A percentile compares a stretch with the other conserved stretches of the same genome.
These are phyloP conservation scores for Argyrosomus regius DNA, from an alignment of 2,797 vertebrate genomes.

Conservation along the genomic window DNA sequence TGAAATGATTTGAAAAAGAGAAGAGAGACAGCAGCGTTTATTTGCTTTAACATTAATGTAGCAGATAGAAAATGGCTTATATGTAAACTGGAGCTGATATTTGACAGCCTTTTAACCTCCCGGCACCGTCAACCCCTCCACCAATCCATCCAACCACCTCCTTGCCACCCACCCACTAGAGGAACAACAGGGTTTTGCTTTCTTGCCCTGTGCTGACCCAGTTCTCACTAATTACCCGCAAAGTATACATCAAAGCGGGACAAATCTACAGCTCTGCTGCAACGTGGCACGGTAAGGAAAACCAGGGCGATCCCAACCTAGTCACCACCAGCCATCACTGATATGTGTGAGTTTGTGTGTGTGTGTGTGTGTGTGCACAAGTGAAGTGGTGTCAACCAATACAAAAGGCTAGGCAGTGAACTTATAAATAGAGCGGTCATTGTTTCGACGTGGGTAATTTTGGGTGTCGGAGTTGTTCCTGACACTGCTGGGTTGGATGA, in stretches of 20 bases:
- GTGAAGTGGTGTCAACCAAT: constrained; percentile 52
- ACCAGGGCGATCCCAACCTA: constrained; percentile 55
- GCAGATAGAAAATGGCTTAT: constrained; percentile 62
- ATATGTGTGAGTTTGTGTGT: constrained; percentile 24
- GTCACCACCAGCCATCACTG: constrained; percentile 44
- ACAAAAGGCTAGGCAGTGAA: constrained; percentile 77
- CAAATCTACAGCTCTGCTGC: constrained; percentile 74
- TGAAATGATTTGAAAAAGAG: constrained; percentile 50
- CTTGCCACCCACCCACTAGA: constrained; percentile 68
- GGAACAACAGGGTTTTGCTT: constrained; percentile 77
- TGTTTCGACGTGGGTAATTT: constrained; percentile 84
- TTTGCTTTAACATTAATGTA: constrained; percentile 65
- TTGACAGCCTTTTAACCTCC: constrained; percentile 78
- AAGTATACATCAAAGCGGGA: constrained; percentile 85
- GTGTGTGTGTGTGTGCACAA: constrained; percentile 1
- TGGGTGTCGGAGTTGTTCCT: constrained; percentile 74
- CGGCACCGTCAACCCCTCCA: constrained; percentile 30
- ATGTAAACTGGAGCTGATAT: constrained; percentile 70
- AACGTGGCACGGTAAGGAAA: constrained; percentile 63
- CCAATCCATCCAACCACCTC: constrained; percentile 34
- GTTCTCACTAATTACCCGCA: constrained; percentile 85
- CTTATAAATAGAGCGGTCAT: constrained; percentile 81
- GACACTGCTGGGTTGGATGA: constrained; percentile 55
- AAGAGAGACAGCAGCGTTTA: constrained; percentile 63
- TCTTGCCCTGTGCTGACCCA: constrained; percentile 83